These are phyloP conservation scores for Siniperca scherzeri DNA, from an alignment of 2,797 vertebrate genomes.

Conservation along the genomic window DNA sequence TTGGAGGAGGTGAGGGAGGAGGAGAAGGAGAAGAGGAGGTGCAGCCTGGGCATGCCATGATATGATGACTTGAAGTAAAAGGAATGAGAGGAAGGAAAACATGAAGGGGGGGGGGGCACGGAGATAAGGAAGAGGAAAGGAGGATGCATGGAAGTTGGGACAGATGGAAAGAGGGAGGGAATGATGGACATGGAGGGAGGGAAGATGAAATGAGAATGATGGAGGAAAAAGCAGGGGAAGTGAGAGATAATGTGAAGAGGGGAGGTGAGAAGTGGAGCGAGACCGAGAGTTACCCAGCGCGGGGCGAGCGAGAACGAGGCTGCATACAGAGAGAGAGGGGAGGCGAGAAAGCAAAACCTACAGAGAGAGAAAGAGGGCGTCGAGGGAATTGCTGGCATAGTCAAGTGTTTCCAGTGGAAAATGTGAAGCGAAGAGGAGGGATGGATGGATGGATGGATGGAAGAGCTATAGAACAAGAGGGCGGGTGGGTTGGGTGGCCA, in stretches of 20 bases:
- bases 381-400: conserved; percentile 32
- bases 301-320: not conserved
- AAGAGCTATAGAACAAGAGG: not conserved
- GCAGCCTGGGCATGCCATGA: not conserved
- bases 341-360: too few relatives aligned
- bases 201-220: conserved; percentile 3
- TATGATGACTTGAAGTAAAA: conserved; percentile 20
- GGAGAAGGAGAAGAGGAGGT: conserved; percentile 28
- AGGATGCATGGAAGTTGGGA: not conserved
- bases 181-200: not conserved
- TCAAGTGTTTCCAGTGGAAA: conserved; percentile 63
- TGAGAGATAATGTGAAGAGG: conserved; percentile 25
- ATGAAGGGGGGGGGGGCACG: not conserved
- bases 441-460: not conserved
- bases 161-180: not conserved
- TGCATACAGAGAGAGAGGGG: not conserved
- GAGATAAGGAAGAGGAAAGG: not conserved
- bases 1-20: conserved; percentile 36
- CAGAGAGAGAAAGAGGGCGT: not conserved
- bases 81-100: conserved; percentile 5
- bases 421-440: conserved; percentile 27
- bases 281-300: conserved; percentile 4
- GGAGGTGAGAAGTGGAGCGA: conserved; percentile 18
- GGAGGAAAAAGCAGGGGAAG: not conserved
- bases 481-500: not conserved